Conservation (phyloP, 2,888 invertebrate genomes). For the Zootermopsis nevadensis region DNA sequence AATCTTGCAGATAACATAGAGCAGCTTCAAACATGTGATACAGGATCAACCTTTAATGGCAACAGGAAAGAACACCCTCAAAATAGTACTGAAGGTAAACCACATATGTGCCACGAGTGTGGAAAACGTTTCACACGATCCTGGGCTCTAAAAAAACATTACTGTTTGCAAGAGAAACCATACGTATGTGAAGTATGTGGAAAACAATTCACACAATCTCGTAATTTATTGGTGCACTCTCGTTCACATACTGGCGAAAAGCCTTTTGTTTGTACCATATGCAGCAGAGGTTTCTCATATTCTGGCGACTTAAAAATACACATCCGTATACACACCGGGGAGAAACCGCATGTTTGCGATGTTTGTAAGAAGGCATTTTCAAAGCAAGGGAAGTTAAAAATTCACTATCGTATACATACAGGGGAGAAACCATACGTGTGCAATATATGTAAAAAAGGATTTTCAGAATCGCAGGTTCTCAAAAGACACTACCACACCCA, state of each 20-base stretch:
- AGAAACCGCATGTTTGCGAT: conserved; percentile 32
- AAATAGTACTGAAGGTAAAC: background rate
- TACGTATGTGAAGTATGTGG: conserved; percentile 21
- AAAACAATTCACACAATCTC: background rate
- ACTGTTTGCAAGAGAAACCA: background rate
- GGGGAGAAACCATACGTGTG: conserved; percentile 13
- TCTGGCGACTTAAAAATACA: conserved; percentile 10
- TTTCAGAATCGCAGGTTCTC: conserved; percentile 4
- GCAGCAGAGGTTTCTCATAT: conserved; percentile 16
- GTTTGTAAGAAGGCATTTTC: conserved; percentile 33
- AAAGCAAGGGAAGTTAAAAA: background rate
- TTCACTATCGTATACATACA: conserved; percentile 14
- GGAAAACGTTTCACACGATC: background rate
- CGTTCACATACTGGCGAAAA: conserved; percentile 1
- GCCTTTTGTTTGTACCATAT: conserved; percentile 5
- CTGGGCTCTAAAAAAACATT: background rate
- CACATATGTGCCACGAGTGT: background rate
- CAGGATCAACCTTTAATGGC: too few species aligned
- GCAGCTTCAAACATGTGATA: too few species aligned
- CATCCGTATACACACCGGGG: conserved; percentile 35
- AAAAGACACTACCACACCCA: conserved; percentile 20
- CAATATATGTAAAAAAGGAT: conserved; percentile 1
- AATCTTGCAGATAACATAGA: too few species aligned
- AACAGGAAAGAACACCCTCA: too few species aligned
- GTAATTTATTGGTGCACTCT: conserved; percentile 1